Conservation (phyloP, 2,113 vertebrate species). For the Pungitius pungitius region DNA sequence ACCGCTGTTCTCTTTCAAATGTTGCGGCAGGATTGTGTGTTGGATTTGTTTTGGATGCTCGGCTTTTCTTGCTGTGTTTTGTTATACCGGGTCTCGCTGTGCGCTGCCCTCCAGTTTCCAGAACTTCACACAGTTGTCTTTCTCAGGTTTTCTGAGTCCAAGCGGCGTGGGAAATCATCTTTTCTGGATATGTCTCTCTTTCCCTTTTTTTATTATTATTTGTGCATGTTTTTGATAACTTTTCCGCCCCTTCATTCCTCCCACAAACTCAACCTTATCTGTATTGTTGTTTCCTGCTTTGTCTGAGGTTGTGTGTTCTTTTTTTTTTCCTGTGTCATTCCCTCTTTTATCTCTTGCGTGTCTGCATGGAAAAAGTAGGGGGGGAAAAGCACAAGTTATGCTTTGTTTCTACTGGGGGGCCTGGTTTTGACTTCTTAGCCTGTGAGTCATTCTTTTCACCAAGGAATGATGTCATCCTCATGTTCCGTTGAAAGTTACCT, state of each 20-base stretch:
- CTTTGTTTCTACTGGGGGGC: slow-evolving; percentile 24
- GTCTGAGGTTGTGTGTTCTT: background rate
- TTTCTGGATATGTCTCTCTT: slow-evolving; percentile 29
- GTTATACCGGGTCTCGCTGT: slow-evolving; percentile 51
- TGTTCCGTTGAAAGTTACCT: slow-evolving; percentile 46
- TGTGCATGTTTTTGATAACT: slow-evolving; percentile 25
- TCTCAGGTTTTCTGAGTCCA: slow-evolving; percentile 49
- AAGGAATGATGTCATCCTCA: slow-evolving; percentile 66
- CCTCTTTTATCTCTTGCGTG: slow-evolving; percentile 26
- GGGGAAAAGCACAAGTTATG: slow-evolving; percentile 31
- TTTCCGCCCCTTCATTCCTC: slow-evolving; percentile 55
- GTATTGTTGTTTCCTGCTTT: slow-evolving; percentile 34
- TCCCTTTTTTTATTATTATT: slow-evolving; percentile 27
- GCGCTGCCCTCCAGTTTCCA: slow-evolving; percentile 51
- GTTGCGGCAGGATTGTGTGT: slow-evolving; percentile 28
- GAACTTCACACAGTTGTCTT: slow-evolving; percentile 51
- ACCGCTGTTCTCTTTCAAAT: slow-evolving; percentile 21
- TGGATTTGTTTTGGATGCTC: slow-evolving; percentile 67
- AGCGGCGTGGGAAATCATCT: slow-evolving; percentile 52
- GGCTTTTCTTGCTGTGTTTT: slow-evolving; percentile 59
- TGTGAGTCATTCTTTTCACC: slow-evolving; percentile 55
- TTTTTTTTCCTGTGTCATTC: background rate
- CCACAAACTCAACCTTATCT: slow-evolving; percentile 26
- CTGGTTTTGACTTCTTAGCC: slow-evolving; percentile 19
- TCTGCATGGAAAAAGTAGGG: slow-evolving; percentile 13